Conservation (phyloP, 23 tunicate species). For the Diplosoma virens region DNA sequence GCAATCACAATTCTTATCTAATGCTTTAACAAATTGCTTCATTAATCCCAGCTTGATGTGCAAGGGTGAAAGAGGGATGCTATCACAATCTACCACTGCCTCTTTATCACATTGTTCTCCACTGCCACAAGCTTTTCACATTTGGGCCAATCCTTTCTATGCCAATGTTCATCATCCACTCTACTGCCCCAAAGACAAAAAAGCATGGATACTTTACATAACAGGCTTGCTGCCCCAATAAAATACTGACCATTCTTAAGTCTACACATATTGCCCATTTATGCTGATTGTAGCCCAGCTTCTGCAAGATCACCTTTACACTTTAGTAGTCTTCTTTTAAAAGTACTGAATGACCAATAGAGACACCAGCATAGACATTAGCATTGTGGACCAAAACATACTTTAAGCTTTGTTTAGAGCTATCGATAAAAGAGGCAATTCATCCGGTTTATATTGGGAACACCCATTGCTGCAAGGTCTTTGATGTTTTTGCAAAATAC, state of each 20-base stretch:
- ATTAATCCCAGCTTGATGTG: no score
- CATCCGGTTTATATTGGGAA: background rate
- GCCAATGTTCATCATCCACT: background rate
- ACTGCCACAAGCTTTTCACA: background rate
- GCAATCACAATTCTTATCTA: background rate
- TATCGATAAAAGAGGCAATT: no score
- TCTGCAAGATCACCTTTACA: background rate
- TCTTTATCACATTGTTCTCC: background rate
- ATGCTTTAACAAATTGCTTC: background rate
- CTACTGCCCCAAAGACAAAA: background rate
- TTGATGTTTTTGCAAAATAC: background rate
- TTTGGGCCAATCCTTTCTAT: background rate
- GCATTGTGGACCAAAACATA: background rate
- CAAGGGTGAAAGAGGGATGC: no score
- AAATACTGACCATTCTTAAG: background rate
- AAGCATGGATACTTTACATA: background rate
- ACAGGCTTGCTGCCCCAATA: background rate
- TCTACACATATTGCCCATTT: background rate
- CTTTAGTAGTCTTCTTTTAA: background rate
- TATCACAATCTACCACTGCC: background rate
- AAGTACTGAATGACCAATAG: background rate
- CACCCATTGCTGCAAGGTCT: background rate
- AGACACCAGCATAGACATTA: background rate
- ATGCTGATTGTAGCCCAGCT: background rate
- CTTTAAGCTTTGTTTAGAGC: background rate